phyloP scores from a whole-genome alignment of 2,113 vertebrate genomes.

The Nothobranchius kuhntae region DNA sequence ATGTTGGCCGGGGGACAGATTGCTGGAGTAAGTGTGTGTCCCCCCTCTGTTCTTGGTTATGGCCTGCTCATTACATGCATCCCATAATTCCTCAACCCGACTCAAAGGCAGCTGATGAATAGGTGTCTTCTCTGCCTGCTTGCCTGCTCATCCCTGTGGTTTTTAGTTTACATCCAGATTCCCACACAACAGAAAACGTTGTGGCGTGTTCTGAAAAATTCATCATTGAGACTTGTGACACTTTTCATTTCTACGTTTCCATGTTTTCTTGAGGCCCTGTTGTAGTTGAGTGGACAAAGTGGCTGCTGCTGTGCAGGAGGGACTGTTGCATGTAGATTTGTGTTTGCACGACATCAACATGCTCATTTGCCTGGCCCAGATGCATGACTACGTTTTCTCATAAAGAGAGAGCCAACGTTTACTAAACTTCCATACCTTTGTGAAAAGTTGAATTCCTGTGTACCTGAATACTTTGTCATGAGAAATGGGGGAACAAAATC shows the following conservation, averaged over 20 bases:
- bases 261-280: constrained; percentile 6
- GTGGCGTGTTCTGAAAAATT: constrained; percentile 5
- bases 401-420: constrained; percentile 10
- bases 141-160: constrained; percentile 47
- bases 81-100: constrained; percentile 14
- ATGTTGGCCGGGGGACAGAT: constrained; percentile 98
- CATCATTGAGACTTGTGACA: background rate
- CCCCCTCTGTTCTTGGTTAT: constrained; percentile 43
- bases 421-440: constrained; percentile 24
- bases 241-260: constrained; percentile 39
- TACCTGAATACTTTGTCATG: too few relatives aligned
- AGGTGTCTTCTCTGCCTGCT: constrained; percentile 35
- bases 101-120: constrained; percentile 16
- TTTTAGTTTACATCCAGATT: constrained; percentile 31
- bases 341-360: constrained; percentile 47
- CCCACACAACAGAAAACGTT: constrained; percentile 8
- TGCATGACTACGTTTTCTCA: constrained; percentile 56
- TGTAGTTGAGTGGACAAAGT: constrained; percentile 1
- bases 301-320: constrained; percentile 20
- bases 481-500: too few relatives aligned
- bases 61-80: constrained; percentile 23
- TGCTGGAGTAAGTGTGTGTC: constrained; percentile 89
- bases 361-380: constrained; percentile 47
- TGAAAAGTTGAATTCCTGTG: constrained; percentile 8
- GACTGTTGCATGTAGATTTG: constrained; percentile 60